Percentiles rank a stretch among this genome's conserved stretches.
Evolutionary conservation across 2,888 invertebrate species (phyloP).

Genomic region (Podotricha telesiphe): DNA sequence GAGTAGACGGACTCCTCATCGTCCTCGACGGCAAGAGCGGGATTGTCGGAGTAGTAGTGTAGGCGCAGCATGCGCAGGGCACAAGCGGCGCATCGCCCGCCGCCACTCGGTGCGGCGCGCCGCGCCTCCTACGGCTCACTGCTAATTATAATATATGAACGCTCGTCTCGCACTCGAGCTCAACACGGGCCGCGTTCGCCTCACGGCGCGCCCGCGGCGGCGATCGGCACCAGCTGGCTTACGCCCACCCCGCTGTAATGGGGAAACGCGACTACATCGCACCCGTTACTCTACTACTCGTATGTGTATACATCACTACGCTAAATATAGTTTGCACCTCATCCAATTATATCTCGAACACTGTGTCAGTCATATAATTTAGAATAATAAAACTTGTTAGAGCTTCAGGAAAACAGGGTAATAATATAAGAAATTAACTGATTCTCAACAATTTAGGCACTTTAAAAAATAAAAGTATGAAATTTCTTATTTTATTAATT

Average conservation of each 20-base stretch:
- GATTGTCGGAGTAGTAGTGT: constrained; percentile 92
- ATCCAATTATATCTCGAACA: constrained; percentile 52
- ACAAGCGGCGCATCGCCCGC: constrained; percentile 77
- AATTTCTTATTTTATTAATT: no score
- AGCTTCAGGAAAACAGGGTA: no score
- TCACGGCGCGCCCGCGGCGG: constrained; percentile 28
- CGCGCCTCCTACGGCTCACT: constrained; percentile 81
- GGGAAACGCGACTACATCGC: constrained; percentile 52
- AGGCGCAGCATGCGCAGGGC: constrained; percentile 89
- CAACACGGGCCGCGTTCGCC: constrained; percentile 31
- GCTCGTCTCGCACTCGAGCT: constrained; percentile 57
- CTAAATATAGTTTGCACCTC: constrained; percentile 51
- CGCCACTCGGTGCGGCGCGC: constrained; percentile 76
- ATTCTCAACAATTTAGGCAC: no score
- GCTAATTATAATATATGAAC: constrained; percentile 72
- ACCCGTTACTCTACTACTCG: constrained; percentile 46
- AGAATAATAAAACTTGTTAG: constrained; percentile 36
- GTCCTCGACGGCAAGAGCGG: constrained; percentile 86
- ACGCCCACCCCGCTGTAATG: constrained; percentile 50
- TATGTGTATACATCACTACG: constrained; percentile 46
- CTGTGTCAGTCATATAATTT: constrained; percentile 45
- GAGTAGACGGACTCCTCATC: constrained; percentile 87
- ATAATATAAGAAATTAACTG: no score
- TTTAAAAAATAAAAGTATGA: no score
- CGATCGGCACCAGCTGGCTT: constrained; percentile 46